A percentile compares a stretch with the other conserved stretches of the same genome.
These are phyloP conservation scores for Oreocharis arfaki DNA, from an alignment of 2,113 vertebrate species.

Conservation along the genomic window DNA sequence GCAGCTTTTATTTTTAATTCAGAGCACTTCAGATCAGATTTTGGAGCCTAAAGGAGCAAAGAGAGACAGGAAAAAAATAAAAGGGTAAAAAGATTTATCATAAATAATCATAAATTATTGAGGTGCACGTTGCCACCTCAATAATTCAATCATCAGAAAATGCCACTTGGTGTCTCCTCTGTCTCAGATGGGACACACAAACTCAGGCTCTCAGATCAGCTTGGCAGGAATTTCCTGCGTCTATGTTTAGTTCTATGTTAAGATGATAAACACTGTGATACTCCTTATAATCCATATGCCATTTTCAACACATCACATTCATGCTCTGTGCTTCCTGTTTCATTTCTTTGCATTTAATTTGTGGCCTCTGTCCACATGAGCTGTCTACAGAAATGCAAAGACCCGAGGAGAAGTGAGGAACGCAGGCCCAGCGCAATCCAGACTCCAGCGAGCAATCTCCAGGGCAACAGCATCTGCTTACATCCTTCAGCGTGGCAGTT, in stretches of 20 bases:
- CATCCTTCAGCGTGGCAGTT: background rate
- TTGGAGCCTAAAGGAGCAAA: background rate
- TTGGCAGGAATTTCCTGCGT: background rate
- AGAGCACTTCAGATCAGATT: background rate
- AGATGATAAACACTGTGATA: background rate
- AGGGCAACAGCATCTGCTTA: conserved; percentile 19
- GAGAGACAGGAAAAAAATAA: background rate
- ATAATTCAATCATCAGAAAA: background rate
- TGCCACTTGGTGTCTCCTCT: background rate
- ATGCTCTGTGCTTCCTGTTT: background rate
- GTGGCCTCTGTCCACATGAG: background rate
- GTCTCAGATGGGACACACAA: background rate
- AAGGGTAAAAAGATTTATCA: background rate
- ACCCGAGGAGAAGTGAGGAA: background rate
- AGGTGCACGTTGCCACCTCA: background rate
- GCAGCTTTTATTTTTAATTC: background rate
- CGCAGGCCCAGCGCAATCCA: background rate
- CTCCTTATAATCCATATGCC: background rate
- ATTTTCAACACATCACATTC: background rate
- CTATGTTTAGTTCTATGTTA: background rate
- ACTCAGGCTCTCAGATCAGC: background rate
- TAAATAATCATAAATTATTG: no score
- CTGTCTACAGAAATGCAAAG: background rate
- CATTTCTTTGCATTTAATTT: background rate
- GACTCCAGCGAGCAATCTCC: background rate